phyloP scores from a whole-genome alignment of 2,888 invertebrate species.

The Trichacis sp. region DNA sequence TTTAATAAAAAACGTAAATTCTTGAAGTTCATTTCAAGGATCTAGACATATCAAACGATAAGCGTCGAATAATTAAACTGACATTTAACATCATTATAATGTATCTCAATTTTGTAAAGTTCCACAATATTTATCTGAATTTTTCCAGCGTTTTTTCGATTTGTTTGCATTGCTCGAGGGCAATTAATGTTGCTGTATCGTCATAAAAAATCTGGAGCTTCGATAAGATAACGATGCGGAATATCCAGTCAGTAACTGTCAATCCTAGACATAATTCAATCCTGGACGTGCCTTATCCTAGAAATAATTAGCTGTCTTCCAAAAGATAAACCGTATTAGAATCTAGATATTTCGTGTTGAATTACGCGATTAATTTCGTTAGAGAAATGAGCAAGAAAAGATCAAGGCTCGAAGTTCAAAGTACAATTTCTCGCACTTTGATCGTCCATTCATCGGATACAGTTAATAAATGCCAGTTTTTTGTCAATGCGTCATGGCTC shows the following conservation, averaged over 20 bases:
- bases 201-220: too few relatives aligned
- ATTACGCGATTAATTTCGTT: background rate
- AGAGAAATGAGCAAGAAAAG: too few relatives aligned
- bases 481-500: background rate
- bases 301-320: background rate
- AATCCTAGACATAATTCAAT: background rate
- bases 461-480: background rate
- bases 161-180: too few relatives aligned
- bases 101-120: too few relatives aligned
- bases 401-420: background rate
- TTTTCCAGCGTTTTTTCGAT: too few relatives aligned
- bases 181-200: too few relatives aligned
- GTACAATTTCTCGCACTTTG: slow-evolving; percentile 1
- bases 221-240: background rate
- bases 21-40: too few relatives aligned
- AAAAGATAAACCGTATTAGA: background rate
- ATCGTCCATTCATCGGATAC: background rate
- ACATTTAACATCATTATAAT: too few relatives aligned
- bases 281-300: background rate
- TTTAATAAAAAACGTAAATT: too few relatives aligned
- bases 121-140: too few relatives aligned
- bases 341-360: background rate
- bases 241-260: background rate
- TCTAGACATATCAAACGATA: too few relatives aligned
- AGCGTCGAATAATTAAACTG: too few relatives aligned